phyloP scores from a whole-genome alignment of 2,113 vertebrate species.

The Hiodon alosoides region DNA sequence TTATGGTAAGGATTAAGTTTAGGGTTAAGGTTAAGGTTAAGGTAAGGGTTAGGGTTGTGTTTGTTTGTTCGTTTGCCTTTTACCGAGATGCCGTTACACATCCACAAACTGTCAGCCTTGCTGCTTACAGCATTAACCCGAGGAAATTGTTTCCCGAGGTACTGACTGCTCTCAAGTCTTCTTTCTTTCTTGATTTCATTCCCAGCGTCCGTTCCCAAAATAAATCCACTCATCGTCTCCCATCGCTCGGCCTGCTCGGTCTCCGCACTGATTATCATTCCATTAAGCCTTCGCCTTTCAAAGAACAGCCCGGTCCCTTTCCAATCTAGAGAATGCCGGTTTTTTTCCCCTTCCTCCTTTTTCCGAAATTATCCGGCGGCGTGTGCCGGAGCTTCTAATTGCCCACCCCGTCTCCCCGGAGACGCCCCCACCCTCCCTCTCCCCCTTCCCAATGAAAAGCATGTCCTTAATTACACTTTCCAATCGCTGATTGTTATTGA shows the following conservation, averaged over 20 bases:
- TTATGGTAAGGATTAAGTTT: too few relatives aligned
- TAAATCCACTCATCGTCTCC: constrained; percentile 33
- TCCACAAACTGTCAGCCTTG: too few relatives aligned
- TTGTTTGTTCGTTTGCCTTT: too few relatives aligned
- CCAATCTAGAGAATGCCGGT: constrained; percentile 65
- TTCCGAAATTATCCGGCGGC: constrained; percentile 71
- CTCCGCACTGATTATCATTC: constrained; percentile 70
- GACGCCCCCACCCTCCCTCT: constrained; percentile 54
- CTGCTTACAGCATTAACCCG: too few relatives aligned
- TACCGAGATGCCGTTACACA: too few relatives aligned
- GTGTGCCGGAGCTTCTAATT: constrained; percentile 44
- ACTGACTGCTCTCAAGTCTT: constrained; percentile 57
- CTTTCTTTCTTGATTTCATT: constrained; percentile 8
- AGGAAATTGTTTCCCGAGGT: constrained; percentile 26
- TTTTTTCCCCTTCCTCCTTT: constrained; percentile 53
- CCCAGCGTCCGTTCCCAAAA: constrained; percentile 33
- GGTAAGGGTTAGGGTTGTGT: too few relatives aligned
- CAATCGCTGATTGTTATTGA: constrained; percentile 78
- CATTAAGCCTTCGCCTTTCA: constrained; percentile 65
- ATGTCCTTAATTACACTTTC: constrained; percentile 78
- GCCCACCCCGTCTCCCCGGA: constrained; percentile 62
- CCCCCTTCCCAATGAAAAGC: constrained; percentile 72
- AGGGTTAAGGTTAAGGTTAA: too few relatives aligned
- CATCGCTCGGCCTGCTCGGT: constrained; percentile 40
- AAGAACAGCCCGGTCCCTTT: constrained; percentile 69